Evolutionary conservation across 2,888 invertebrate species (phyloP), one percentile per base, ranked within the genome.

Genomic region (Macrostomum cliftonense): DNA sequence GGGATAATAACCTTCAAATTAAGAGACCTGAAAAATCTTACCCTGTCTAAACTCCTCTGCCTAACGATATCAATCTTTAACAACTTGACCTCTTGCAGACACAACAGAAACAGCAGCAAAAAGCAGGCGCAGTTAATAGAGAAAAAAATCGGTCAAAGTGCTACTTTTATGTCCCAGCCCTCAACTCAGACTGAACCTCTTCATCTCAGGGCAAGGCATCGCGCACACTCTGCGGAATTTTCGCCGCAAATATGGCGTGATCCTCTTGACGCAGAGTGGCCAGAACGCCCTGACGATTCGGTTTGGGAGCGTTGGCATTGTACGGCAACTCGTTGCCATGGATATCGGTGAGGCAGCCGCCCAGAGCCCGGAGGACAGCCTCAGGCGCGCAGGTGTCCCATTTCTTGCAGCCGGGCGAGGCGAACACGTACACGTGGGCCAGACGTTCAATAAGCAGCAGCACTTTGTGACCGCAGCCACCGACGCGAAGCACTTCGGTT

Each of bases 361-460:
- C 93, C 2, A 81, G 76, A 0, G 89, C 83, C 39, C 76, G 75
- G 1, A 99, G 74, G 1, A 99, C 77, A 0, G 91, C 95, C 73
- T 99, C 95, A 0, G 95, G 91, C 1, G 88, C 95, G 69, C 95
- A 95, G 0, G 95, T 97, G 69, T 97, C 97, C 97, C 97, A 99
- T 67, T 89, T 87, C 71, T 97, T 97, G 64, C 86, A 88, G 0
- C 95, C 95, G 19, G 78, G 75, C 61, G 87, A 89, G 0, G 95
- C 89, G 71, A 89, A 95, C 1, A 97, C 84, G 65, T 97, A 99
- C 0, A 91, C 86, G 61, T 95, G 87, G 0, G 91, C 93, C 62
- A 79, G 79, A 1, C 93, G 95, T 73, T 97, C 97, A 52, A 99
- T 73, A 44, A 97, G 70, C 56, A 86, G 75, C 60, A 91, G 68